These are phyloP conservation scores for Amphipoea lucens DNA, from an alignment of 2,888 invertebrate species.

Conservation along the genomic window DNA sequence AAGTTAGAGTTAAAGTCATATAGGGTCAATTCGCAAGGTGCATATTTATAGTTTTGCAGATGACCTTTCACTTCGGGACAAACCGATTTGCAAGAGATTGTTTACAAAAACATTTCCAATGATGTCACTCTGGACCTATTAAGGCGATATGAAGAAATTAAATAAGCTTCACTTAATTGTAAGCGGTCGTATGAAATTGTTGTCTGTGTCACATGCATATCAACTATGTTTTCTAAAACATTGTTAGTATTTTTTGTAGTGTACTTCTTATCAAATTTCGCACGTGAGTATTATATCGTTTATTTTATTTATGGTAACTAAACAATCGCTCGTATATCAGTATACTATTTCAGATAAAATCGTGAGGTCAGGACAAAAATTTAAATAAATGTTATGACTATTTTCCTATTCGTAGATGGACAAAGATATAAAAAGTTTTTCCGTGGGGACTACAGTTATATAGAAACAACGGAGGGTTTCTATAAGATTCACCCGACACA, in stretches of 20 bases:
- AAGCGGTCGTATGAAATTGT: background rate
- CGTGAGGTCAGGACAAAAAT: background rate
- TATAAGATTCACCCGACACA: constrained; percentile 15
- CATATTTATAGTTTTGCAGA: background rate
- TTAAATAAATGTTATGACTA: background rate
- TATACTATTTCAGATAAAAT: background rate
- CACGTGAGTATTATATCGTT: constrained; percentile 38
- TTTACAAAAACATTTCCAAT: background rate
- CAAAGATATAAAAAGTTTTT: constrained; percentile 10
- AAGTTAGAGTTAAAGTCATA: background rate
- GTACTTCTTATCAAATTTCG: background rate
- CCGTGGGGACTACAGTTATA: constrained; percentile 17
- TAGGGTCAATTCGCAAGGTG: background rate
- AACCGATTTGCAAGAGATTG: background rate
- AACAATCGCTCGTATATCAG: background rate
- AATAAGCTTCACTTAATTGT: background rate
- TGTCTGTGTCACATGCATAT: background rate
- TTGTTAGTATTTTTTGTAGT: constrained; percentile 39
- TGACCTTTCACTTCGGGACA: background rate
- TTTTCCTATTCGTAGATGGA: constrained; percentile 18
- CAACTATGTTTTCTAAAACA: constrained; percentile 38
- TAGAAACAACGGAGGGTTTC: constrained; percentile 10
- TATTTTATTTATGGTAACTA: background rate
- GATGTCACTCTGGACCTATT: background rate
- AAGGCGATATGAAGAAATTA: background rate